Conservation (phyloP, 2,113 vertebrate species). For the Scalopus aquaticus region DNA sequence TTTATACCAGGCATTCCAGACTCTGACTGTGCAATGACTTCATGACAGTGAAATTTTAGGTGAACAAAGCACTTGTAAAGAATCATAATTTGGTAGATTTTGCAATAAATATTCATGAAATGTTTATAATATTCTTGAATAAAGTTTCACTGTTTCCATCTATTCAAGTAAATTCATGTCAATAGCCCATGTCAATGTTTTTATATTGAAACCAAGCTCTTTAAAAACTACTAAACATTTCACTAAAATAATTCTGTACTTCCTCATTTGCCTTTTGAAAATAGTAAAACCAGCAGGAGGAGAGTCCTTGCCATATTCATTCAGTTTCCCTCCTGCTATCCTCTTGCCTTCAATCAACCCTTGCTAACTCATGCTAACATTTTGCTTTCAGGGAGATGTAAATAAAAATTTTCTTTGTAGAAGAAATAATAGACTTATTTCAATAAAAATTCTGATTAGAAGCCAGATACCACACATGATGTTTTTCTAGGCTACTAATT, state of each 20-base stretch:
- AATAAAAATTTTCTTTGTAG: conserved; percentile 62
- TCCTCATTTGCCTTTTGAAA: conserved; percentile 64
- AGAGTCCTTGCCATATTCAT: conserved; percentile 39
- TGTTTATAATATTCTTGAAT: conserved; percentile 58
- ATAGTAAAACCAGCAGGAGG: conserved; percentile 62
- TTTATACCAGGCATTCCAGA: conserved; percentile 53
- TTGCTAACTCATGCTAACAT: conserved; percentile 34
- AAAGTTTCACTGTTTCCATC: conserved; percentile 62
- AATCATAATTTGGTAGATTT: conserved; percentile 65
- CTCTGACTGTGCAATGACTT: conserved; percentile 48
- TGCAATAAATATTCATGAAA: conserved; percentile 59
- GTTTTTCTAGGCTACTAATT: conserved; percentile 46
- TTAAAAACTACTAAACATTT: conserved; percentile 51
- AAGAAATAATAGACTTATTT: conserved; percentile 67
- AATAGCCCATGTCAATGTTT: conserved; percentile 68
- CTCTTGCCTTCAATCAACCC: conserved; percentile 54
- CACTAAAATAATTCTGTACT: conserved; percentile 58
- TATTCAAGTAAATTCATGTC: conserved; percentile 64
- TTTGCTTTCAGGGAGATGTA: conserved; percentile 60
- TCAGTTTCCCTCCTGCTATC: conserved; percentile 54
- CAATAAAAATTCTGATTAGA: conserved; percentile 47
- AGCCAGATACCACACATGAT: conserved; percentile 23
- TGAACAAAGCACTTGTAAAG: conserved; percentile 40
- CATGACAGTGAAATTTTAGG: conserved; percentile 54
- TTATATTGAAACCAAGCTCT: conserved; percentile 46